A percentile compares a stretch with the other conserved stretches of the same genome.
Conservation (phyloP, 1,140 invertebrate species). For the Zaprionus nigranus region DNA sequence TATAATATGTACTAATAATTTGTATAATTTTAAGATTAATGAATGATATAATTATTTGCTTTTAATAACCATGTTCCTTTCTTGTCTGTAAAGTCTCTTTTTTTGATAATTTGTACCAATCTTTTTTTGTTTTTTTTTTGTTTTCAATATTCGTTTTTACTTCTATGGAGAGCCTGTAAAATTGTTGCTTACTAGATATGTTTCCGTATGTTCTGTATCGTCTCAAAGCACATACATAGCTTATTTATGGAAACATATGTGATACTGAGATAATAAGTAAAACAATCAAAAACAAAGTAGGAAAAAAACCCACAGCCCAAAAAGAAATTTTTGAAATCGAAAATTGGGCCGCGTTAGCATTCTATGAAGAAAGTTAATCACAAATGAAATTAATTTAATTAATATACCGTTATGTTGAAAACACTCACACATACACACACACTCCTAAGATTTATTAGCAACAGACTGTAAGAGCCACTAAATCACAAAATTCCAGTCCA, state of each 20-base stretch:
- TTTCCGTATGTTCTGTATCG: constrained; percentile 60
- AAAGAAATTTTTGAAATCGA: constrained; percentile 41
- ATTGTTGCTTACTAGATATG: constrained; percentile 76
- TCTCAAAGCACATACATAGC: constrained; percentile 52
- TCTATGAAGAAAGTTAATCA: constrained; percentile 40
- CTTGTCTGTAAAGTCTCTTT: constrained; percentile 30
- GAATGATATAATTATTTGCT: constrained; percentile 27
- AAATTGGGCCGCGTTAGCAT: constrained; percentile 61
- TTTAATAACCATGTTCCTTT: constrained; percentile 51
- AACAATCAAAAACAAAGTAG: constrained; percentile 51
- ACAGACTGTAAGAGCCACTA: constrained; percentile 26
- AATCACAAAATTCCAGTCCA: constrained; percentile 22
- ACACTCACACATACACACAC: constrained; percentile 22
- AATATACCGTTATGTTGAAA: constrained; percentile 33
- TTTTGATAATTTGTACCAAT: constrained; percentile 1
- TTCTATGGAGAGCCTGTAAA: constrained; percentile 54
- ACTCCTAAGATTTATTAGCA: constrained; percentile 13
- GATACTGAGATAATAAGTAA: constrained; percentile 84
- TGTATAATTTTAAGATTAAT: constrained; percentile 31
- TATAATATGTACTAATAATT: constrained; percentile 17
- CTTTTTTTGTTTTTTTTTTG: constrained; percentile 2
- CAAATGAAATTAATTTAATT: constrained; percentile 40
- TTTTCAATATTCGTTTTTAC: constrained; percentile 32
- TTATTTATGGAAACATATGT: constrained; percentile 75
- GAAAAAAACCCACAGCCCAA: constrained; percentile 36